Percentiles rank a stretch among this genome's conserved stretches.
Conservation (phyloP, 30 jellyfish, hydroid and myxozoan genomes). For the Turritopsis rubra region DNA sequence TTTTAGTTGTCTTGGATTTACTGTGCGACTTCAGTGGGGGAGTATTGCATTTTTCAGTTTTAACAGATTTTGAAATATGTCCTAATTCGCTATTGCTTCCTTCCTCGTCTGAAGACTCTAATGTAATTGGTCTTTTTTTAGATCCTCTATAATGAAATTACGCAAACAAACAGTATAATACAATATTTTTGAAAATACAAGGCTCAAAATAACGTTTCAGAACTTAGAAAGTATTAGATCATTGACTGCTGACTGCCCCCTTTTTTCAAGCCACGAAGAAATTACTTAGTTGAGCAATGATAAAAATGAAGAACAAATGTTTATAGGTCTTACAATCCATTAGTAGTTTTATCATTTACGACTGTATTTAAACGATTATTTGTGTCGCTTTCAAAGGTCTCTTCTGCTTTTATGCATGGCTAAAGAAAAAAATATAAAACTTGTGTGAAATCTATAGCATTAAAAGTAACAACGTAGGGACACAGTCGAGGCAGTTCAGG, state of each 20-base stretch:
- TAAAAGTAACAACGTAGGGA: too few relatives aligned
- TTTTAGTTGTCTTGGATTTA: background rate
- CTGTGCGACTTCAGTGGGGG: background rate
- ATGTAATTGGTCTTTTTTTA: constrained; percentile 16
- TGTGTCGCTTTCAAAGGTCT: background rate
- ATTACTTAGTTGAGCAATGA: too few relatives aligned
- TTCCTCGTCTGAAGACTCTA: constrained; percentile 25
- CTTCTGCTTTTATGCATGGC: background rate
- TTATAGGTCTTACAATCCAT: background rate
- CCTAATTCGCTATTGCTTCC: background rate
- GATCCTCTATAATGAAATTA: constrained; percentile 6
- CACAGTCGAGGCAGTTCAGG: too few relatives aligned
- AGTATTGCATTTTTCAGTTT: background rate
- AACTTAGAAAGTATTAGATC: too few relatives aligned
- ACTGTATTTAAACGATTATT: too few relatives aligned
- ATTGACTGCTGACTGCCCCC: too few relatives aligned
- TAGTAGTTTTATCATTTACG: background rate
- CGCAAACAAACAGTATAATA: background rate
- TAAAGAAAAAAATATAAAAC: too few relatives aligned
- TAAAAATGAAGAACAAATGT: background rate
- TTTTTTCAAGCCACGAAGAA: too few relatives aligned
- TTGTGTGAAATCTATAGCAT: too few relatives aligned
- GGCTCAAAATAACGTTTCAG: too few relatives aligned
- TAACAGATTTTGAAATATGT: background rate
- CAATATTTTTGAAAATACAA: background rate